phyloP scores from a whole-genome alignment of 2,888 invertebrate species.

The Acleris literana region DNA sequence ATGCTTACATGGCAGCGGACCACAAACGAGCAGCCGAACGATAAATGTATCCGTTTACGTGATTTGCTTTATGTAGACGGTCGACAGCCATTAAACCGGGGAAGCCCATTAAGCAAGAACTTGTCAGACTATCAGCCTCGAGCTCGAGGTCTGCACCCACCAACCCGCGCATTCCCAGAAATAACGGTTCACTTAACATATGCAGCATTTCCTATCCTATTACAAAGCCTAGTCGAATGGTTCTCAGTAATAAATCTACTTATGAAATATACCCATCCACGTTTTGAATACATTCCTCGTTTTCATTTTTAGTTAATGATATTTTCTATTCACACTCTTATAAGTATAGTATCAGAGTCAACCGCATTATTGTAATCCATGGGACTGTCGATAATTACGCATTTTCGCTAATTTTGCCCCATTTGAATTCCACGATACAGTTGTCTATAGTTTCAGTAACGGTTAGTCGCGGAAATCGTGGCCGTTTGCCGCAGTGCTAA shows the following conservation, averaged over 20 bases:
- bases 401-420: not conserved
- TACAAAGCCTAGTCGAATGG: not conserved
- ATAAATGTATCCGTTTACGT: constrained; percentile 26
- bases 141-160: constrained; percentile 22
- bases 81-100: constrained; percentile 30
- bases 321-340: no score
- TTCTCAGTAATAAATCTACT: not conserved
- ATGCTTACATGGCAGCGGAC: constrained; percentile 43
- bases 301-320: not conserved
- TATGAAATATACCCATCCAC: not conserved
- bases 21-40: constrained; percentile 20
- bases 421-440: constrained; percentile 12
- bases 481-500: constrained; percentile 47
- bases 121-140: constrained; percentile 28
- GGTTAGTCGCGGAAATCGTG: constrained; percentile 41
- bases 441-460: constrained; percentile 40
- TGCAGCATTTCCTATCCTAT: constrained; percentile 13
- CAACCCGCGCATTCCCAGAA: constrained; percentile 20
- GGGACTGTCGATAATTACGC: not conserved
- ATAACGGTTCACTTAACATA: constrained; percentile 25
- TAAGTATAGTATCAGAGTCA: no score
- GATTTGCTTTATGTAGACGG: constrained; percentile 41
- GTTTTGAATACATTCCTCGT: not conserved
- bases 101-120: constrained; percentile 35
- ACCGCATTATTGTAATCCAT: not conserved